Conservation (phyloP, 2,888 invertebrate species). For the Yponomeuta evonymella region DNA sequence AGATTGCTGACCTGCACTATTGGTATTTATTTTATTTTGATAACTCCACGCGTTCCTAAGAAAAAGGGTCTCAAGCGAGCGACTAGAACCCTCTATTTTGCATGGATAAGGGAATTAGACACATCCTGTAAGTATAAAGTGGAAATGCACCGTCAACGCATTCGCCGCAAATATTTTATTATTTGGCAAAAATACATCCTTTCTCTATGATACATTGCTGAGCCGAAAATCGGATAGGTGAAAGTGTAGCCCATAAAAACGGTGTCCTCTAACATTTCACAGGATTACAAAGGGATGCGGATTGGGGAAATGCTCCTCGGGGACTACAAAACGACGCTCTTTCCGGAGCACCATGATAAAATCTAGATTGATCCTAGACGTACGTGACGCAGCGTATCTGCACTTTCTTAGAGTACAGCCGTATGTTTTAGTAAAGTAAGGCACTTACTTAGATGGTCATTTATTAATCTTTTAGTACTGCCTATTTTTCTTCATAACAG, state of each 20-base stretch:
- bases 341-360: constrained; percentile 41
- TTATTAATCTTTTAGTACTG: too few relatives aligned
- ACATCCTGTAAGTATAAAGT: neutral
- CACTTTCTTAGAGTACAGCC: constrained; percentile 5
- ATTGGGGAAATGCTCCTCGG: constrained; percentile 27
- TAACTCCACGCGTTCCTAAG: too few relatives aligned
- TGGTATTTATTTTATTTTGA: too few relatives aligned
- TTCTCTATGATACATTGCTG: constrained; percentile 1
- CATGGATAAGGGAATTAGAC: too few relatives aligned
- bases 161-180: constrained; percentile 4
- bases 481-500: too few relatives aligned
- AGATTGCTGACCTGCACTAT: too few relatives aligned
- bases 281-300: constrained; percentile 30
- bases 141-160: neutral
- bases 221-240: constrained; percentile 5
- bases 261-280: constrained; percentile 22
- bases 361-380: constrained; percentile 45
- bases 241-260: constrained; percentile 8
- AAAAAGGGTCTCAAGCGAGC: too few relatives aligned
- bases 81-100: too few relatives aligned
- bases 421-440: neutral
- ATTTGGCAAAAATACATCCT: neutral
- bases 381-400: constrained; percentile 35
- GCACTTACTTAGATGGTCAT: neutral
- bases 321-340: constrained; percentile 37